These are phyloP conservation scores for Spilogale gracilis DNA, from an alignment of 2,113 vertebrate genomes.

Conservation along the genomic window DNA sequence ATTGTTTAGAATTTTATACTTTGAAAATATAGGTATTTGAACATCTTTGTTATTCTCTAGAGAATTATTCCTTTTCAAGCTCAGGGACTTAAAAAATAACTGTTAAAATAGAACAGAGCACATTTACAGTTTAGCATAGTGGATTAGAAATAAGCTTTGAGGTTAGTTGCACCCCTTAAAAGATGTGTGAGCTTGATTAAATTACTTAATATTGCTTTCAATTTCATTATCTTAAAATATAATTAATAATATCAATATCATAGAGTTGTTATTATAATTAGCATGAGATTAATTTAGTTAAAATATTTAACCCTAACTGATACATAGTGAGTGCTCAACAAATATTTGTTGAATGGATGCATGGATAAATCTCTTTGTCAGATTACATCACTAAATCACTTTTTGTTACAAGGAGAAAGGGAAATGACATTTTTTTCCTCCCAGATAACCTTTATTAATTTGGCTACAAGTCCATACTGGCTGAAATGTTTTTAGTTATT, in stretches of 20 bases:
- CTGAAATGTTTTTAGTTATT: background rate
- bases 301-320: background rate
- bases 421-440: background rate
- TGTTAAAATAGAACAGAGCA: background rate
- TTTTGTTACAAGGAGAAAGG: background rate
- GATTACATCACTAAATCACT: background rate
- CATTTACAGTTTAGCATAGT: background rate
- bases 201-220: conserved; percentile 18
- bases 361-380: background rate
- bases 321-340: background rate
- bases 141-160: background rate
- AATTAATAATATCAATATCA: background rate
- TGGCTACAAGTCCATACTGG: background rate
- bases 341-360: background rate
- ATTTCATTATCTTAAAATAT: conserved; percentile 13
- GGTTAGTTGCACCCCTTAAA: background rate
- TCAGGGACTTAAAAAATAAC: background rate
- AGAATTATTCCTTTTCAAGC: background rate
- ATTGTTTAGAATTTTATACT: background rate
- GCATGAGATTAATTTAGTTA: background rate
- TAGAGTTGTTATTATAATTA: background rate
- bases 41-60: background rate
- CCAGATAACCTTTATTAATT: background rate
- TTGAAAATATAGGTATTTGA: background rate
- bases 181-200: conserved; percentile 5